phyloP scores from a whole-genome alignment of 2,797 vertebrate species.

The Epinephelus awoara region DNA sequence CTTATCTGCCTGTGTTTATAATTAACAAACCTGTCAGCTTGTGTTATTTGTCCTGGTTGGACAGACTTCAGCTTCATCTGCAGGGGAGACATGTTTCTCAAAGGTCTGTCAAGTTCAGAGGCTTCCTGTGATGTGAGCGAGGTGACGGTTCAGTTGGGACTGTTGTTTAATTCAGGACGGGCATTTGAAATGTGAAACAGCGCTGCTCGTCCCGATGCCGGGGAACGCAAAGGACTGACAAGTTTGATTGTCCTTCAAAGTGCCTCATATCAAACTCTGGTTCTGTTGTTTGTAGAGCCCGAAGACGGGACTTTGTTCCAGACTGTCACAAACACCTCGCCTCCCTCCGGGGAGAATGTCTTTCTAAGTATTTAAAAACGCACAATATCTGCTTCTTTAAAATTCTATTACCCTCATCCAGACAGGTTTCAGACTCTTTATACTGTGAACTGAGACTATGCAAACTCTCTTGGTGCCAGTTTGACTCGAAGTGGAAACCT shows the following conservation, averaged over 20 bases:
- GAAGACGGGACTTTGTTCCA: conserved; percentile 19
- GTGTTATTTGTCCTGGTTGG: conserved; percentile 2
- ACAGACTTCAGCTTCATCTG: conserved; percentile 5
- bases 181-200: conserved; percentile 22
- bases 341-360: not conserved
- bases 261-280: not conserved
- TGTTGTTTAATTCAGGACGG: conserved; percentile 23
- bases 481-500: too few relatives aligned
- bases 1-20: not conserved
- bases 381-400: not conserved
- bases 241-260: conserved; percentile 24
- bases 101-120: conserved; percentile 24
- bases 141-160: conserved; percentile 7
- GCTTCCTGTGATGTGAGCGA: conserved; percentile 17
- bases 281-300: not conserved
- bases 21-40: not conserved
- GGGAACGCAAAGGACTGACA: conserved; percentile 14
- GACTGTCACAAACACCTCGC: not conserved
- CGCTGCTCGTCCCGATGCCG: not conserved
- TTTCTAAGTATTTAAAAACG: not conserved
- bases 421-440: not conserved
- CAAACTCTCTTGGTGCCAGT: too few relatives aligned
- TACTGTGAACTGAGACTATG: too few relatives aligned
- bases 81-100: conserved; percentile 13
- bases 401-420: not conserved